These are phyloP conservation scores for Crypturellus undulatus DNA, from an alignment of 2,113 vertebrate genomes.

Conservation along the genomic window DNA sequence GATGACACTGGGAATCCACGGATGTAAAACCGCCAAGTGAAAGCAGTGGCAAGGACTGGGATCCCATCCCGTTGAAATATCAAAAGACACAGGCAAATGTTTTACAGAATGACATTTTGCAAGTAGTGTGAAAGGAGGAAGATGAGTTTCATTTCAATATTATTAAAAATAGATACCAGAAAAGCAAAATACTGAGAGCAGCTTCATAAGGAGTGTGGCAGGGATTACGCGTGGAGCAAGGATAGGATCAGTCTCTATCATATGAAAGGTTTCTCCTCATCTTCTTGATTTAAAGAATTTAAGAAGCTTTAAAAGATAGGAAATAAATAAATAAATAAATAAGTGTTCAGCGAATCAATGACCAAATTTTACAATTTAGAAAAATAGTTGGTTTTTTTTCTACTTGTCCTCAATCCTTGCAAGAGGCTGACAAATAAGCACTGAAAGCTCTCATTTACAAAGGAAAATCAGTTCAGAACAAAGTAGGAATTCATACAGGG, in stretches of 20 bases:
- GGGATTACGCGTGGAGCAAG: background rate
- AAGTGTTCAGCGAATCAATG: background rate
- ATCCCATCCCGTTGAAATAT: background rate
- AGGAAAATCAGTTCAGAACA: background rate
- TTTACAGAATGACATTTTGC: background rate
- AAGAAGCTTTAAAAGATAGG: background rate
- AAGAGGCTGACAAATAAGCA: background rate
- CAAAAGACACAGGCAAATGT: background rate
- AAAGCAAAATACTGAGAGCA: background rate
- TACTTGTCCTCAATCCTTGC: background rate
- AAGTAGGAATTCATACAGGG: background rate
- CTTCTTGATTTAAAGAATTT: background rate
- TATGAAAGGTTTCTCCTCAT: background rate
- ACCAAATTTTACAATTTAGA: background rate
- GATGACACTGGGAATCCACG: background rate
- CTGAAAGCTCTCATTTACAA: background rate
- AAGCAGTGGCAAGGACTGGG: background rate
- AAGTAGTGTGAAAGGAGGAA: background rate
- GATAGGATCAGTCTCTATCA: background rate
- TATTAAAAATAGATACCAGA: background rate
- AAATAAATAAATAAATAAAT: background rate
- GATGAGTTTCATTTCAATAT: rapidly evolving
- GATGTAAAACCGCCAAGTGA: background rate
- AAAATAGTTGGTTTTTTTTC: background rate
- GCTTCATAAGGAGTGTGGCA: background rate